A percentile compares a stretch with the other conserved stretches of the same genome.
phyloP scores from a whole-genome alignment of 1,140 invertebrate species.

The Asobara japonica region DNA sequence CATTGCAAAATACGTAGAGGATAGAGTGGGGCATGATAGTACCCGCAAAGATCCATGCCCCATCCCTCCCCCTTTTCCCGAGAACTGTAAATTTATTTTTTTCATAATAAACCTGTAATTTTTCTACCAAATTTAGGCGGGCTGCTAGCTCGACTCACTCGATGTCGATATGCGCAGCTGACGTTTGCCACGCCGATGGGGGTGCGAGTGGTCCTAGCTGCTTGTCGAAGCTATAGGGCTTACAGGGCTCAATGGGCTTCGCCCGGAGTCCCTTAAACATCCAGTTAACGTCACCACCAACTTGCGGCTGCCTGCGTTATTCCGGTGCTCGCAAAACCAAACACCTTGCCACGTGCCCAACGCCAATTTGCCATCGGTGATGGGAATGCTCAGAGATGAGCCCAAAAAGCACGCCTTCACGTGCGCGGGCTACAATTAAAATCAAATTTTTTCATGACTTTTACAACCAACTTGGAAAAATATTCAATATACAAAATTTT shows the following conservation, averaged over 20 bases:
- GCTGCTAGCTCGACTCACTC: constrained; percentile 65
- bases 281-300: constrained; percentile 91
- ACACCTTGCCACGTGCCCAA: constrained; percentile 97
- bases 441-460: constrained; percentile 16
- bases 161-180: constrained; percentile 63
- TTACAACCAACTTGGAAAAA: too few relatives aligned
- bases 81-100: not conserved
- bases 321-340: constrained; percentile 97
- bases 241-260: constrained; percentile 84
- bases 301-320: constrained; percentile 92
- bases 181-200: constrained; percentile 63
- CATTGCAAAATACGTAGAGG: too few relatives aligned
- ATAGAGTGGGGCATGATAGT: too few relatives aligned
- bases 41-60: too few relatives aligned
- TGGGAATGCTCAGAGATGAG: constrained; percentile 93
- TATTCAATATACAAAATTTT: not conserved
- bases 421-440: constrained; percentile 86
- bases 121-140: constrained; percentile 50
- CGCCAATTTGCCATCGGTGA: constrained; percentile 94
- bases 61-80: not conserved
- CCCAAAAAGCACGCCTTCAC: constrained; percentile 97
- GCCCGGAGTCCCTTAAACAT: constrained; percentile 82
- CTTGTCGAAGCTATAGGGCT: constrained; percentile 87
- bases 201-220: constrained; percentile 78
- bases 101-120: not conserved